These are phyloP conservation scores for Tachina fera DNA, from an alignment of 2,888 invertebrate genomes.

Conservation along the genomic window DNA sequence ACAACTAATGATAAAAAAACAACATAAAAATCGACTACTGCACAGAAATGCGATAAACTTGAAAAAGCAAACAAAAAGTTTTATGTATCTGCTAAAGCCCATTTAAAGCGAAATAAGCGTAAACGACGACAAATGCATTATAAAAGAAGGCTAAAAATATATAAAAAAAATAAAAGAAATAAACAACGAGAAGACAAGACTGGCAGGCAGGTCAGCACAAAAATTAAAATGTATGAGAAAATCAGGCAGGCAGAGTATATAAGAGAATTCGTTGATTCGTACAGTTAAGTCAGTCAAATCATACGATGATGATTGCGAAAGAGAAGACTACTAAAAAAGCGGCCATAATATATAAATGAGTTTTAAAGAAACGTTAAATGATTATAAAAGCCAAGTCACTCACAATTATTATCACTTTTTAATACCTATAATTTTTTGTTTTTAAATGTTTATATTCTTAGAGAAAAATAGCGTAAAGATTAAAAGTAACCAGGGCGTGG, in stretches of 20 bases:
- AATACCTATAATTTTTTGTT: constrained; percentile 13
- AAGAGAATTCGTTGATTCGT: constrained; percentile 40
- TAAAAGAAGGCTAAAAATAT: constrained; percentile 13
- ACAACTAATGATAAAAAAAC: constrained; percentile 24
- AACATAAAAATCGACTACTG: constrained; percentile 4
- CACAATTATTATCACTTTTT: constrained; percentile 22
- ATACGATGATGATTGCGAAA: constrained; percentile 57
- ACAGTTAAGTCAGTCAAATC: constrained; percentile 35
- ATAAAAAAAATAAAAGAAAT: not conserved
- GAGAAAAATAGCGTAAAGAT: constrained; percentile 40
- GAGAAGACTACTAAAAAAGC: constrained; percentile 55
- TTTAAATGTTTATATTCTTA: constrained; percentile 39
- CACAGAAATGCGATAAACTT: constrained; percentile 6
- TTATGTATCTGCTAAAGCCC: not conserved
- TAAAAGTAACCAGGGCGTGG: constrained; percentile 14
- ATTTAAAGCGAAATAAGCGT: constrained; percentile 15
- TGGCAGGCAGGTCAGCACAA: constrained; percentile 56
- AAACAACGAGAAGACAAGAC: constrained; percentile 53
- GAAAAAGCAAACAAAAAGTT: constrained; percentile 1
- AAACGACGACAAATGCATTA: constrained; percentile 13
- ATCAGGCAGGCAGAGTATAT: constrained; percentile 55
- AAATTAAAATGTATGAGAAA: constrained; percentile 52
- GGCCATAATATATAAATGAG: constrained; percentile 20
- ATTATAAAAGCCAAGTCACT: constrained; percentile 10
- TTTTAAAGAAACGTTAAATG: constrained; percentile 12